Evolutionary conservation across 2,797 vertebrate genomes (phyloP).

Genomic region (Threskiornis aethiopicus): DNA sequence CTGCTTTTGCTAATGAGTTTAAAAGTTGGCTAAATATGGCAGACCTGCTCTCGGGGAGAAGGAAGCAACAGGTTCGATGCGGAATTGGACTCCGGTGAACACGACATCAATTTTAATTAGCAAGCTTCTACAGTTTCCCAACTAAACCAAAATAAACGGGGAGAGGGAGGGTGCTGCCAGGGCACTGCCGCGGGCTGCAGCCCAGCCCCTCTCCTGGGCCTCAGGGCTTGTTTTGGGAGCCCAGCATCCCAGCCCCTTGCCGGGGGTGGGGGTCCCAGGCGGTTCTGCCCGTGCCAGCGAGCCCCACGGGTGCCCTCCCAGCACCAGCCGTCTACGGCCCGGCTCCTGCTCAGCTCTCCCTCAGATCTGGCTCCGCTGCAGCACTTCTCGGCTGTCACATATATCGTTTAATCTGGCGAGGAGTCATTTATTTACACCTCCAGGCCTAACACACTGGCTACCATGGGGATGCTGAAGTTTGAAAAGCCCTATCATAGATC

Average conservation of each 20-base stretch:
- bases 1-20: slow-evolving; percentile 55
- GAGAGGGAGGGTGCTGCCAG: not conserved
- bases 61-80: slow-evolving; percentile 10
- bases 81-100: slow-evolving; percentile 18
- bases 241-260: not conserved
- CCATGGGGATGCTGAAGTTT: slow-evolving; percentile 21
- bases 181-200: not conserved
- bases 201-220: not conserved
- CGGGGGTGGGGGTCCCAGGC: fast-evolving
- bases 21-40: slow-evolving; percentile 51
- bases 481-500: slow-evolving; percentile 32
- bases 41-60: not conserved
- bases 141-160: not conserved
- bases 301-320: not conserved
- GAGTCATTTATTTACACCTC: slow-evolving; percentile 20
- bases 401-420: not conserved
- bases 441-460: not conserved
- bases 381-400: not conserved
- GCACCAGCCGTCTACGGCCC: fast-evolving
- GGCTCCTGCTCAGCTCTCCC: fast-evolving
- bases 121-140: not conserved
- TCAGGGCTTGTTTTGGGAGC: not conserved
- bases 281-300: not conserved
- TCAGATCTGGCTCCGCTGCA: fast-evolving
- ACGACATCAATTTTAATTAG: slow-evolving; percentile 37